Evolutionary conservation across 2,113 vertebrate species (phyloP).

Genomic region (Budorcas taxicolor): DNA sequence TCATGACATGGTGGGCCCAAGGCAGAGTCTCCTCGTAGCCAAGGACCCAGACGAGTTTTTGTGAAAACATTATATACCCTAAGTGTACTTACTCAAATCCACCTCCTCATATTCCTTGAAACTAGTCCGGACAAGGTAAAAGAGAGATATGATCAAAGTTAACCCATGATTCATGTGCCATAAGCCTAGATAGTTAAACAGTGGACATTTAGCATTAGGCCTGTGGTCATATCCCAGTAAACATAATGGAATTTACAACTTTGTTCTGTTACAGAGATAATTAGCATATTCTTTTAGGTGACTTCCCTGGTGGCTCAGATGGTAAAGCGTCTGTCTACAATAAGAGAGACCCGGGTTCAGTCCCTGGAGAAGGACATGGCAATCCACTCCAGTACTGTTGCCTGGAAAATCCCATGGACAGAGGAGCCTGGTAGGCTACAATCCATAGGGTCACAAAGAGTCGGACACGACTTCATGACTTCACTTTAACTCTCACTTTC

Average conservation of each 20-base stretch:
- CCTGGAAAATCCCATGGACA: too few species aligned
- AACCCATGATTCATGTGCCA: background rate
- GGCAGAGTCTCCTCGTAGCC: background rate
- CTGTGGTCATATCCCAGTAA: background rate
- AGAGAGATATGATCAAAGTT: background rate
- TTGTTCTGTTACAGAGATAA: background rate
- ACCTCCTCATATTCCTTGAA: background rate
- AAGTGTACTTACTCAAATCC: background rate
- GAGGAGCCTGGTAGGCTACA: too few species aligned
- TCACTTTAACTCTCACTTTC: too few species aligned
- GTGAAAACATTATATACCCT: background rate
- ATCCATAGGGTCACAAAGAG: too few species aligned
- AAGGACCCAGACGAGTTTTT: background rate
- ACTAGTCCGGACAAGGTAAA: background rate
- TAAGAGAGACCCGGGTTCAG: too few species aligned
- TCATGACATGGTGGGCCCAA: background rate
- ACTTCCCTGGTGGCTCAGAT: background rate
- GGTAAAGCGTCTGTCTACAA: too few species aligned
- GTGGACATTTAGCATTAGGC: background rate
- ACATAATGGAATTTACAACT: background rate
- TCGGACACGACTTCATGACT: too few species aligned
- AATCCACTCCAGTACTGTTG: too few species aligned
- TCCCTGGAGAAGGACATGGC: too few species aligned
- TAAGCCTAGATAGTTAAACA: background rate
- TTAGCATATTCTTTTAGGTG: background rate